Evolutionary conservation across 2,113 vertebrate genomes (phyloP).

Genomic region (Cyphomyrus plagiostoma): DNA sequence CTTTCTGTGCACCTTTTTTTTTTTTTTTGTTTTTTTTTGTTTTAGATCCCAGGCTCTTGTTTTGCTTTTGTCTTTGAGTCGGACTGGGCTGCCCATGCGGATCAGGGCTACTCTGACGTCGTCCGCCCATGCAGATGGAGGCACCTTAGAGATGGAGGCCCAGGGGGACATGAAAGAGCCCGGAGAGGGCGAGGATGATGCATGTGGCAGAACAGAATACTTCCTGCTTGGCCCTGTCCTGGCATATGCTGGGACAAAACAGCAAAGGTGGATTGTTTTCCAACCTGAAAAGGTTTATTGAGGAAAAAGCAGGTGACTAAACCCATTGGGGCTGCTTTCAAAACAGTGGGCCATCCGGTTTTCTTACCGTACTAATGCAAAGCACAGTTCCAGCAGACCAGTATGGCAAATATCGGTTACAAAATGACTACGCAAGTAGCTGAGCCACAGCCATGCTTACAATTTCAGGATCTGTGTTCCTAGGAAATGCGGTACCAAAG

Average conservation of each 20-base stretch:
- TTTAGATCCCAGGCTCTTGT: background rate
- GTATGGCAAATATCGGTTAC: background rate
- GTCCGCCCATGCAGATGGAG: background rate
- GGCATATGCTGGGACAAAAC: background rate
- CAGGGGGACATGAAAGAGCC: background rate
- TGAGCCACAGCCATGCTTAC: background rate
- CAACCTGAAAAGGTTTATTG: background rate
- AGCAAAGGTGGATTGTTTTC: background rate
- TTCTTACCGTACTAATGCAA: background rate
- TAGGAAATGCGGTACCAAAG: background rate
- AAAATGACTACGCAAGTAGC: background rate
- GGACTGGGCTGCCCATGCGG: background rate
- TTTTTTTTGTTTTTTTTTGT: slow-evolving; percentile 19
- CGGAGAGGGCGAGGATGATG: background rate
- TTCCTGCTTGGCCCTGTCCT: background rate
- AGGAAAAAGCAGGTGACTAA: background rate
- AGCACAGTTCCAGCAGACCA: background rate
- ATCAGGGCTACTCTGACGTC: background rate
- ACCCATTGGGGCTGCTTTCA: background rate
- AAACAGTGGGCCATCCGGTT: background rate
- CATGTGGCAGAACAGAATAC: background rate
- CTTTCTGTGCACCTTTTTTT: background rate
- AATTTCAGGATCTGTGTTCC: background rate
- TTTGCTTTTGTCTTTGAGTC: background rate
- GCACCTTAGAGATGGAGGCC: background rate